Evolutionary conservation across 2,888 invertebrate species (phyloP).

Genomic region (Cryptosula pallasiana): DNA sequence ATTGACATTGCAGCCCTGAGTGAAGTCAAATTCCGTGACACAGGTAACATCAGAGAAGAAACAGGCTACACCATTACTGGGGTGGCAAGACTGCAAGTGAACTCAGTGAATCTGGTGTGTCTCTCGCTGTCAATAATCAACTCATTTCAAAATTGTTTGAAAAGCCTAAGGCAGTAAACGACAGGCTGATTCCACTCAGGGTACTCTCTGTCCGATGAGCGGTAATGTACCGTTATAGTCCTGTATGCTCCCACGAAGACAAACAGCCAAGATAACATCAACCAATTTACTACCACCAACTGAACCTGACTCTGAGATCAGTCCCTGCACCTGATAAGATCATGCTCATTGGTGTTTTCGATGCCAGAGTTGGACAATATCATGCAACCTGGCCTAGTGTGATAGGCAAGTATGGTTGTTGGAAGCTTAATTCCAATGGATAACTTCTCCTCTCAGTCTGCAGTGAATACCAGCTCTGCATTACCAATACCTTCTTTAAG

Average conservation of each 20-base stretch:
- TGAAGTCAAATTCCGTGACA: neutral
- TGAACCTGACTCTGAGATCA: constrained; percentile 6
- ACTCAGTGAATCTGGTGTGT: constrained; percentile 24
- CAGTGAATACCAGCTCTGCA: neutral
- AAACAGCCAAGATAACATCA: neutral
- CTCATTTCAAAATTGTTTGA: constrained; percentile 16
- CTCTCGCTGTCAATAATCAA: constrained; percentile 18
- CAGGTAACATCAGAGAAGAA: constrained; percentile 16
- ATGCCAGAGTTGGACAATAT: constrained; percentile 26
- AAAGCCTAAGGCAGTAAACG: neutral
- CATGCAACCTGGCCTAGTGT: constrained; percentile 24
- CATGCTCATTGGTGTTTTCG: constrained; percentile 26
- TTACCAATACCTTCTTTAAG: too few relatives aligned
- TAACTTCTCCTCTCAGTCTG: constrained; percentile 23
- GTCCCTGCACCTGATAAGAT: constrained; percentile 25
- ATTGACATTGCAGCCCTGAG: constrained; percentile 13
- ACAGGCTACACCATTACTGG: constrained; percentile 25
- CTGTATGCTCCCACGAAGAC: constrained; percentile 15
- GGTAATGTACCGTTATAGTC: neutral
- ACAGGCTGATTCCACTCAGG: constrained; percentile 23
- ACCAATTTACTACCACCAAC: neutral
- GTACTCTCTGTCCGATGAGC: neutral
- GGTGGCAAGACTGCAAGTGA: neutral
- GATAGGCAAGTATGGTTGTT: constrained; percentile 20
- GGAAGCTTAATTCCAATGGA: constrained; percentile 25